These are phyloP conservation scores for Nomada lathburiana DNA, from an alignment of 2,888 invertebrate genomes.

Conservation along the genomic window DNA sequence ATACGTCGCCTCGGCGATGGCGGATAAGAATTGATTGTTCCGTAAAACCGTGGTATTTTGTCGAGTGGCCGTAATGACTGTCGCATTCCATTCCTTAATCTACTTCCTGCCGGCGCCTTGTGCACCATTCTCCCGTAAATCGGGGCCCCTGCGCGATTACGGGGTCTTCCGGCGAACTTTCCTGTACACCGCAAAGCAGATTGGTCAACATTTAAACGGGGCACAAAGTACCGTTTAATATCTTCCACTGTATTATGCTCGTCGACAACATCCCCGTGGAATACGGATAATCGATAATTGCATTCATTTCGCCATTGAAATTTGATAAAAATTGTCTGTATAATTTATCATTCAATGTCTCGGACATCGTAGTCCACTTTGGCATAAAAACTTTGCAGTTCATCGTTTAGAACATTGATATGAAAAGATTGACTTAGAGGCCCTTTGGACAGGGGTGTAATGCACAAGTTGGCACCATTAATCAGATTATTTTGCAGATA, in stretches of 20 bases:
- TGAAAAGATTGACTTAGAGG: neutral
- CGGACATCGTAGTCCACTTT: no score
- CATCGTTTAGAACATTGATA: neutral
- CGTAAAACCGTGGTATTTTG: conserved; percentile 85
- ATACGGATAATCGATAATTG: no score
- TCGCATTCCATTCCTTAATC: conserved; percentile 81
- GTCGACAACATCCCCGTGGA: no score
- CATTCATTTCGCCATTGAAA: no score
- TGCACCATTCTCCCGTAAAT: conserved; percentile 91
- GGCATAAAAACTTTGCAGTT: neutral
- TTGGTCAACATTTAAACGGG: no score
- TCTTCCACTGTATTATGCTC: no score
- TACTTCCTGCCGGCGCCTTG: conserved; percentile 87
- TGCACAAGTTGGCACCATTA: conserved; percentile 1
- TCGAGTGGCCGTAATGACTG: conserved; percentile 85
- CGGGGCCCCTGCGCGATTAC: conserved; percentile 83
- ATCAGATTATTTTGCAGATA: conserved; percentile 24
- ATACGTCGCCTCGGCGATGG: conserved; percentile 85
- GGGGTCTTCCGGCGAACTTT: conserved; percentile 63
- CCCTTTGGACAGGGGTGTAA: neutral
- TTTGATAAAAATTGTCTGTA: no score
- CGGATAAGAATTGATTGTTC: conserved; percentile 85
- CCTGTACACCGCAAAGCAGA: conserved; percentile 12
- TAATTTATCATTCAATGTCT: no score
- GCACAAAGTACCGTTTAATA: no score